Evolutionary conservation across 2,797 vertebrate genomes (phyloP), one percentile per base, ranked within the genome.

Genomic region (Rhabdophis nuchalis): DNA sequence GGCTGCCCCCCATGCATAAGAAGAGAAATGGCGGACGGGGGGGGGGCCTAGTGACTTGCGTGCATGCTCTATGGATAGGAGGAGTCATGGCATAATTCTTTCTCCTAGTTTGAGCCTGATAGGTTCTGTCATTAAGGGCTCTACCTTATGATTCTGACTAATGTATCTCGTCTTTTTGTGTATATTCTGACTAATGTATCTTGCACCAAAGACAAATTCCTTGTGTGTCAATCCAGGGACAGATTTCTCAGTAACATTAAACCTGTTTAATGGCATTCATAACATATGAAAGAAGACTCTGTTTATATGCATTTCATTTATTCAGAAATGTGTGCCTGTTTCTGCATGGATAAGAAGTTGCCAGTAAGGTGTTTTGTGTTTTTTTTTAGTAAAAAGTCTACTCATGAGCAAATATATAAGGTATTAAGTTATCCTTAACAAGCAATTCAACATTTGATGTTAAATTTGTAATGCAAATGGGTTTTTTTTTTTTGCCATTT

Each of bases 361-460:
- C 91, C 89, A 89, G 60, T 91, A 68, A 68, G 10, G 10, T 27
- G 5, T 27, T 60, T 0, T n/a, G n/a, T n/a, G n/a, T 32, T 7
- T 64, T 32, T 60, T 60, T 60, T 27, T 11, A 60, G 58, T 60
- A 61, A 57, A 86, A 92, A 95, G 93, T 91, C 91, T 1, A 0
- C 60, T 95, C 93, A 89, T 95, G 95, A 46, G 94, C 94, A 95
- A 96, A 53, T 85, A 56, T 41, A 90, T 91, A 93, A 95, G 95
- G 92, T 92, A 94, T 96, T 94, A 96, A 94, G 92, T 86, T 95
- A 91, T 95, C 94, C 95, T 93, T 95, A 94, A 87, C 89, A 92
- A 36, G 54, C 85, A 95, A 93, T 60, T 2, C 64, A 18, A 0
- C 8, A 52, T 92, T 93, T 91, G 90, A 88, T 54, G 8, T 27